Percentiles rank a stretch among this genome's conserved stretches.
phyloP scores from a whole-genome alignment of 2,797 vertebrate species.

The Florisuga fusca region DNA sequence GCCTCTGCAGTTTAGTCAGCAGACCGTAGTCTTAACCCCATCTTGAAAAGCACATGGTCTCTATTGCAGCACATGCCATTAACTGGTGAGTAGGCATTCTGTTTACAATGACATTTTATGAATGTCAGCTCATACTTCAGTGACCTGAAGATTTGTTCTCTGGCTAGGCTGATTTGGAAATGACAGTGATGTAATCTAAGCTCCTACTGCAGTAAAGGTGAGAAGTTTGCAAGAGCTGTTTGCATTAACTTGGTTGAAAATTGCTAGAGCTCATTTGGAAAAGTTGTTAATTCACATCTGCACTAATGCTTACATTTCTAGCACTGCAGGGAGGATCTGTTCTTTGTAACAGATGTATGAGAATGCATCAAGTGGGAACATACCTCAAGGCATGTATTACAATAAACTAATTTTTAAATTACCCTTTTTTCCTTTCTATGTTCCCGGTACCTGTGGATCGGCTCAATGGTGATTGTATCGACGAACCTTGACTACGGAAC shows the following conservation, averaged over 20 bases:
- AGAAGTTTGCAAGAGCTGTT: conserved; percentile 75
- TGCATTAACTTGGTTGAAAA: conserved; percentile 81
- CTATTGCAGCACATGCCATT: conserved; percentile 82
- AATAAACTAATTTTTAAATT: conserved; percentile 99
- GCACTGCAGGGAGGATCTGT: conserved; percentile 85
- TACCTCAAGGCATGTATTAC: conserved; percentile 89
- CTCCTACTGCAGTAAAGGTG: conserved; percentile 76
- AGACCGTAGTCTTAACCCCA: conserved; percentile 80
- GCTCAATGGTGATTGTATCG: conserved; percentile 97
- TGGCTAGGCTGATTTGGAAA: conserved; percentile 77
- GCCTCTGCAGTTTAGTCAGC: conserved; percentile 80
- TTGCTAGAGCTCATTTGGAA: conserved; percentile 81
- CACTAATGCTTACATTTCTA: conserved; percentile 85
- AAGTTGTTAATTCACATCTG: conserved; percentile 82
- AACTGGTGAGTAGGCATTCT: conserved; percentile 84
- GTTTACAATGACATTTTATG: conserved; percentile 48
- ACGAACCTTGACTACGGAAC: conserved; percentile 99
- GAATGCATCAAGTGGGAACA: conserved; percentile 89
- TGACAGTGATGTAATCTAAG: conserved; percentile 63
- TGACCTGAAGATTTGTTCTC: conserved; percentile 66
- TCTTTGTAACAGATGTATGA: conserved; percentile 86
- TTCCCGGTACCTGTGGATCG: conserved; percentile 99
- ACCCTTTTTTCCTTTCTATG: conserved; percentile 99
- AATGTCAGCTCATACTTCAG: conserved; percentile 75
- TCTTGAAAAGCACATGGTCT: conserved; percentile 82